Evolutionary conservation across 1,140 invertebrate species (phyloP), one percentile per base, ranked within the genome.

Genomic region (Odontomachus brunneus): DNA sequence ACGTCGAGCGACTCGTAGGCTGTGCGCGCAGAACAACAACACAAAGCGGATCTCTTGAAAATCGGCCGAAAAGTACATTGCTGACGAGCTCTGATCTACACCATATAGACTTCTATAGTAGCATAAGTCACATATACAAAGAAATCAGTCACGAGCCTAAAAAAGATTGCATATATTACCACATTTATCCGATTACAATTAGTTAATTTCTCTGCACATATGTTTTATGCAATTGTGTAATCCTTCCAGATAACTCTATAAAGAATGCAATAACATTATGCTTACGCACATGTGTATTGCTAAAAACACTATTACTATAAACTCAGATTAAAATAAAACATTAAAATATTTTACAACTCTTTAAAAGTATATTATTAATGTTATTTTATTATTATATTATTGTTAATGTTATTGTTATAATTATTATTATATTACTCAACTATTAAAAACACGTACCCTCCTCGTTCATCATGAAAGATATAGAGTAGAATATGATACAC

Each of bases 261-360:
- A 22, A 78, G 57, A 82, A 84, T 69, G 49, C 24, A n/a, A 82
- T 87, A 84, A 55, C 51, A 60, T 87, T 76, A 53, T 71, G 44
- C 22, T 82, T 44, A 57, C 24, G 60, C 59, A 66, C 38, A 53
- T 78, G 55, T 83, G 66, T 88, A 88, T 88, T 85, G 78, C 87
- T 88, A 88, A 84, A 85, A 78, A 69, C 65, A 82, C 63, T 65
- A 75, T 65, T 66, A n/a, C n/a, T n/a, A n/a, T n/a, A 88, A 82
- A 88, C 82, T 71, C 55, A 74, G 66, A 49, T 63, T 75, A 66
- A 83, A 83, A 78, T 78, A 72, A 44, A 44, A 44, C 38, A 44
- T 44, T 44, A 11, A 44, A 24, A 74, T 57, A 33, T 86, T 53
- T 76, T 82, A 66, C 72, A 82, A 33, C 73, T 53, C 44, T 74